Percentiles rank a stretch among this genome's conserved stretches.
Conservation (phyloP, 2,888 invertebrate species). For the Phoenoteleia sp. region DNA sequence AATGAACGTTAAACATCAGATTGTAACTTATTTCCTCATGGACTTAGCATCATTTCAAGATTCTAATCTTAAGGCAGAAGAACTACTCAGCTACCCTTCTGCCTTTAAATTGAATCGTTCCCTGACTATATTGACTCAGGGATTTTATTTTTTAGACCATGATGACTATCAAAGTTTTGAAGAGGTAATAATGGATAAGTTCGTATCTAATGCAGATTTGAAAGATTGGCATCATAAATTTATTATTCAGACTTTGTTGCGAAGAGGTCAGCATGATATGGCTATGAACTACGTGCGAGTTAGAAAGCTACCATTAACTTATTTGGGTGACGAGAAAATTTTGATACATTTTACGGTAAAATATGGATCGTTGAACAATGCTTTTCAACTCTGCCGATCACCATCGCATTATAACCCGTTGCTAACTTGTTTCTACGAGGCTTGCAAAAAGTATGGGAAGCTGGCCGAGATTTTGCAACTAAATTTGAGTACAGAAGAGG, state of each 20-base stretch:
- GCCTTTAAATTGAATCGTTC: slow-evolving; percentile 93
- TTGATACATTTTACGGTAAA: slow-evolving; percentile 82
- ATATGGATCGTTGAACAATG: slow-evolving; percentile 83
- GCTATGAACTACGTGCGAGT: slow-evolving; percentile 91
- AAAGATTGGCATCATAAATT: slow-evolving; percentile 92
- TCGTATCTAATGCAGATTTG: slow-evolving; percentile 86
- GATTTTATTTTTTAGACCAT: slow-evolving; percentile 96
- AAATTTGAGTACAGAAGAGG: slow-evolving; percentile 89
- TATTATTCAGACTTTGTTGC: slow-evolving; percentile 90
- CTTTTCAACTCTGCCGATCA: slow-evolving; percentile 83
- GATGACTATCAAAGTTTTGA: slow-evolving; percentile 91
- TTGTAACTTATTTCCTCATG: slow-evolving; percentile 93
- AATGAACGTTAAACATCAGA: slow-evolving; percentile 91
- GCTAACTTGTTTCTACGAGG: slow-evolving; percentile 81
- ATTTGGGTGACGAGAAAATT: slow-evolving; percentile 87
- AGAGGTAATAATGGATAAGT: slow-evolving; percentile 82
- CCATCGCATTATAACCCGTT: slow-evolving; percentile 82
- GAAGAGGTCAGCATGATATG: slow-evolving; percentile 90
- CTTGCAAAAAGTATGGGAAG: slow-evolving; percentile 81
- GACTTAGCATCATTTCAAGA: slow-evolving; percentile 93
- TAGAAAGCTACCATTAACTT: slow-evolving; percentile 88
- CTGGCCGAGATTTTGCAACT: slow-evolving; percentile 88
- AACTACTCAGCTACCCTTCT: slow-evolving; percentile 93
- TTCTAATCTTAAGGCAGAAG: slow-evolving; percentile 89
- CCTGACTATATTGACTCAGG: slow-evolving; percentile 93